Conservation (phyloP, 2,888 invertebrate species). For the Choreutis nemorana region DNA sequence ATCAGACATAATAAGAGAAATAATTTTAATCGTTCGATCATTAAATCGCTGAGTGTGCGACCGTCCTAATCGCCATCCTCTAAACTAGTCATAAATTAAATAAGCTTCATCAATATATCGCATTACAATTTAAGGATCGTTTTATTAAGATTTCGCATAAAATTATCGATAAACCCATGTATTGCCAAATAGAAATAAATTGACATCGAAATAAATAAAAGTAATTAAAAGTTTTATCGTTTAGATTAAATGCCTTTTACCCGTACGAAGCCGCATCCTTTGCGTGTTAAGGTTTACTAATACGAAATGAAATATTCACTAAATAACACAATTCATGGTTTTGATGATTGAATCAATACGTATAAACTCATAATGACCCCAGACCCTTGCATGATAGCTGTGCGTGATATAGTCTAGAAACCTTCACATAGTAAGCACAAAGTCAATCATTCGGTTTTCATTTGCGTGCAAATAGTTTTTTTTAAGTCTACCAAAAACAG, state of each 20-base stretch:
- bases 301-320: conserved; percentile 48
- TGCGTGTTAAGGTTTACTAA: conserved; percentile 52
- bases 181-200: too few species aligned
- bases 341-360: conserved; percentile 41
- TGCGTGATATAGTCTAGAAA: conserved; percentile 41
- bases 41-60: conserved; percentile 54
- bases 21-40: conserved; percentile 44
- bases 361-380: conserved; percentile 35
- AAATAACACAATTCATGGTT: conserved; percentile 42
- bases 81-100: conserved; percentile 56
- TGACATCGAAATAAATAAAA: too few species aligned
- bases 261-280: conserved; percentile 12
- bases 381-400: conserved; percentile 35
- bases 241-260: too few species aligned
- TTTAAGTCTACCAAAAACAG: conserved; percentile 48
- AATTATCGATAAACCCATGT: too few species aligned
- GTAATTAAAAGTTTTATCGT: too few species aligned
- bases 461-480: conserved; percentile 50
- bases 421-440: conserved; percentile 35
- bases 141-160: too few species aligned
- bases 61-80: conserved; percentile 66
- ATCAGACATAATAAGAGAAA: conserved; percentile 43
- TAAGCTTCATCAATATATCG: conserved; percentile 25
- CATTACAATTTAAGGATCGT: too few species aligned
- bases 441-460: conserved; percentile 37